These are phyloP conservation scores for Buphagus erythrorhynchus DNA, from an alignment of 2,797 vertebrate genomes.

Conservation along the genomic window DNA sequence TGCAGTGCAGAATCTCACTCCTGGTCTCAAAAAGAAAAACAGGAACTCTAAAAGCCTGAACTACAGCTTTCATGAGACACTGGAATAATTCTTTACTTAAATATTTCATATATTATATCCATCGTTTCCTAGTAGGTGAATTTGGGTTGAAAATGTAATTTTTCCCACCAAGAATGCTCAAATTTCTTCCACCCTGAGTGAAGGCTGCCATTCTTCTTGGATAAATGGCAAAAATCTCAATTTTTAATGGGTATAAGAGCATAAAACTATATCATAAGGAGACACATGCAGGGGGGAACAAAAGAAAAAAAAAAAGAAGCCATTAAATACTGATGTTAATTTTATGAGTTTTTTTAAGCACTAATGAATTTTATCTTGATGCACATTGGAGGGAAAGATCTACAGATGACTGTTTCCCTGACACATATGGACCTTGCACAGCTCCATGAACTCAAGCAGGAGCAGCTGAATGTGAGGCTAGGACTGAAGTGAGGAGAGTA, in stretches of 20 bases:
- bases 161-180: not conserved
- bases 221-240: not conserved
- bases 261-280: not conserved
- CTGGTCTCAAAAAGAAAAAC: not conserved
- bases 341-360: not conserved
- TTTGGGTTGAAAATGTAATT: not conserved
- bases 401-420: not conserved
- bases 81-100: not conserved
- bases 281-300: not conserved
- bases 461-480: not conserved
- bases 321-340: not conserved
- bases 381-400: not conserved
- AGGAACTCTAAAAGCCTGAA: not conserved
- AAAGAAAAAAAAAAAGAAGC: not conserved
- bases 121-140: not conserved
- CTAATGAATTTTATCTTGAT: not conserved
- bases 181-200: not conserved
- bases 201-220: not conserved
- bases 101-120: not conserved
- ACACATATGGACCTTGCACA: rapidly evolving
- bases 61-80: not conserved
- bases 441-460: not conserved
- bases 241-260: not conserved
- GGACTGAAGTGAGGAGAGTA: not conserved
- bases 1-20: not conserved